Evolutionary conservation across 1,140 invertebrate genomes (phyloP).

Genomic region (Heliconius himera): DNA sequence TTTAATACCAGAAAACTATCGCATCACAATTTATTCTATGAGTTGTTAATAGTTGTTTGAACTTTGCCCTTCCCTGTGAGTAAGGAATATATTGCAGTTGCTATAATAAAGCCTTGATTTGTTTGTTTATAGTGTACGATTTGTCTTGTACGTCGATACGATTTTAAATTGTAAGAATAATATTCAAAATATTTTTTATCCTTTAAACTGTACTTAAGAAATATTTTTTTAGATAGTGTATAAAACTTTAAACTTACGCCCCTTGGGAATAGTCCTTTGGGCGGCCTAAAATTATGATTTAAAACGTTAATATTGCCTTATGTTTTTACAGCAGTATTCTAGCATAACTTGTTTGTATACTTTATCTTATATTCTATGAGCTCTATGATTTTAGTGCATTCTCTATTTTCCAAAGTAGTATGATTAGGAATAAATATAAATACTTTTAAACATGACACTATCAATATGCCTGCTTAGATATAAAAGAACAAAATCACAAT

Average conservation of each 20-base stretch:
- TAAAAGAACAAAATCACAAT: not conserved
- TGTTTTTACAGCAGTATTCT: no score
- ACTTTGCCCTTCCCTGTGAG: slow-evolving; percentile 40
- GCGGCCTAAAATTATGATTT: no score
- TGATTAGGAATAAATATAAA: not conserved
- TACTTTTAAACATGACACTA: not conserved
- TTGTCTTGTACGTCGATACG: not conserved
- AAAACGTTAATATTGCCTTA: no score
- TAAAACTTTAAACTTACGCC: no score
- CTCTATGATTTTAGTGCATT: no score
- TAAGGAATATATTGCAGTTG: slow-evolving; percentile 35
- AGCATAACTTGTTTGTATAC: no score
- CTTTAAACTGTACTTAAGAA: no score
- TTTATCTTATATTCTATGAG: no score
- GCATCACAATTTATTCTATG: slow-evolving; percentile 29
- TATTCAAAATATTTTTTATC: no score
- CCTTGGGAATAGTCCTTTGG: no score
- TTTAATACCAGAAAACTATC: slow-evolving; percentile 22
- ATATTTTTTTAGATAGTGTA: no score
- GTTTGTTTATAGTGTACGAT: slow-evolving; percentile 32
- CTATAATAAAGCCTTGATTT: slow-evolving; percentile 24
- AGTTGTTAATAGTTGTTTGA: slow-evolving; percentile 37
- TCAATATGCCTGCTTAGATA: not conserved
- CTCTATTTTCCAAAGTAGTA: no score
- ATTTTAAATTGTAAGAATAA: not conserved